A percentile compares a stretch with the other conserved stretches of the same genome.
Evolutionary conservation across 2,888 invertebrate genomes (phyloP).

Genomic region (Thereva nobilitata): DNA sequence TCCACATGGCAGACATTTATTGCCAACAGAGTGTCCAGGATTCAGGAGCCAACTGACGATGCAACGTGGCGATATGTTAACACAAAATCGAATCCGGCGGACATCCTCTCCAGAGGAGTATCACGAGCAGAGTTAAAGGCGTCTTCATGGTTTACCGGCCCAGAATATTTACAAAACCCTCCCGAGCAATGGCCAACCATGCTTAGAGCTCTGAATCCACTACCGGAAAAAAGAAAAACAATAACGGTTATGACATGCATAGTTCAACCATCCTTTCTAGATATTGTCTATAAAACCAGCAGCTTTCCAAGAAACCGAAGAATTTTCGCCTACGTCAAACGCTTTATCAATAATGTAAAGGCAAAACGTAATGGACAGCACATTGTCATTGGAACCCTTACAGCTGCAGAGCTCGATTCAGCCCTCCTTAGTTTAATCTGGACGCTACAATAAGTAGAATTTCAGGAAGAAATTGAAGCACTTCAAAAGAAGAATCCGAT

Average conservation of each 20-base stretch:
- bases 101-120: constrained; percentile 30
- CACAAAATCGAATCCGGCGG: constrained; percentile 42
- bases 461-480: background rate
- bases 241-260: background rate
- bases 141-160: background rate
- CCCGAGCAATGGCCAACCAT: background rate
- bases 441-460: background rate
- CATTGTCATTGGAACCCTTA: background rate
- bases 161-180: background rate
- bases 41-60: constrained; percentile 33
- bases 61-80: constrained; percentile 40
- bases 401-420: background rate
- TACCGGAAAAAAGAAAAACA: background rate
- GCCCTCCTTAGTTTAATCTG: background rate
- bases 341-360: background rate
- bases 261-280: background rate
- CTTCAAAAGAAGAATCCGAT: no score
- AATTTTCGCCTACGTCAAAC: background rate
- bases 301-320: background rate
- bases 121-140: background rate
- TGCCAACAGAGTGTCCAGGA: constrained; percentile 39
- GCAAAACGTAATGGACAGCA: background rate
- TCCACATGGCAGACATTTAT: constrained; percentile 15
- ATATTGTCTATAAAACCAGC: background rate
- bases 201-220: no score